Conservation (phyloP, 2,888 invertebrate genomes). For the Oligia fasciuncula region DNA sequence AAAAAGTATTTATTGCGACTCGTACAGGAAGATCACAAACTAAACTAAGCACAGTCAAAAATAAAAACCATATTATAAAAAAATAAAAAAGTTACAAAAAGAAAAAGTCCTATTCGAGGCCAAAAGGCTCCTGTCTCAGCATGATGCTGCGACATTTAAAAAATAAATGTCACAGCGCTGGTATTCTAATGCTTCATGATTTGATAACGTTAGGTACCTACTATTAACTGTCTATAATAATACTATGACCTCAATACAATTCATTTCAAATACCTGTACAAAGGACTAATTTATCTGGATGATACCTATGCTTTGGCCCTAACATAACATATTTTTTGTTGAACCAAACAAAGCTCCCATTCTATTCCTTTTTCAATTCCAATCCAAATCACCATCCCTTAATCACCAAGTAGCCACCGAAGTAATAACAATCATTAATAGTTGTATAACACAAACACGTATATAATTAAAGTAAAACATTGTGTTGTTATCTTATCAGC, state of each 20-base stretch:
- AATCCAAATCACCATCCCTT: constrained; percentile 51
- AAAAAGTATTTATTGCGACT: too few relatives aligned
- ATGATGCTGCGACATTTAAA: too few relatives aligned
- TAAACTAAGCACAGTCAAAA: too few relatives aligned
- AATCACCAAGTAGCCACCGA: constrained; percentile 68
- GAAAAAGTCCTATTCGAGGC: too few relatives aligned
- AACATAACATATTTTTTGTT: neutral
- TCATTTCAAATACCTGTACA: neutral
- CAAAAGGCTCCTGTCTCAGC: too few relatives aligned
- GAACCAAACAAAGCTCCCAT: neutral
- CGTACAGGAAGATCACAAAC: too few relatives aligned
- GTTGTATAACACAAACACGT: constrained; percentile 77
- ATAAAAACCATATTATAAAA: too few relatives aligned
- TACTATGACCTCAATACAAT: neutral
- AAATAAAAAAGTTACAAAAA: too few relatives aligned
- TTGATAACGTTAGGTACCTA: neutral
- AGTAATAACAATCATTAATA: constrained; percentile 75
- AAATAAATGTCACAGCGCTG: too few relatives aligned
- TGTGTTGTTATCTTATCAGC: constrained; percentile 86
- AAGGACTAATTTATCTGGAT: neutral
- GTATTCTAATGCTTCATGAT: too few relatives aligned
- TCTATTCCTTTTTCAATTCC: constrained; percentile 24
- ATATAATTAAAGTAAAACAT: constrained; percentile 89
- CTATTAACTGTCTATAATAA: neutral
- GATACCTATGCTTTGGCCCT: neutral